These are phyloP conservation scores for Cyprinodon tularosa DNA, from an alignment of 2,113 vertebrate genomes.

Conservation along the genomic window DNA sequence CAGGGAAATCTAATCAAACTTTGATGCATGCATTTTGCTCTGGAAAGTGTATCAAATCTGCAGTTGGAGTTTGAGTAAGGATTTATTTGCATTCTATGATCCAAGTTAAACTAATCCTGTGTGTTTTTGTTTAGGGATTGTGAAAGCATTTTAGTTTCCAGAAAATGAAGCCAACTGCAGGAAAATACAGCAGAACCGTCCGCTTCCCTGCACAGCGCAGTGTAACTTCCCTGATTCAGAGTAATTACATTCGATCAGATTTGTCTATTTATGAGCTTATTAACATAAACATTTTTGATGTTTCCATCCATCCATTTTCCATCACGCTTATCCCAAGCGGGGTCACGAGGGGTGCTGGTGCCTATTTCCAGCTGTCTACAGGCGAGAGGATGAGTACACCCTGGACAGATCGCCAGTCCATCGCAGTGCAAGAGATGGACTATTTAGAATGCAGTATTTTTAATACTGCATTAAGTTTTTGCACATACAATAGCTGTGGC, in stretches of 20 bases:
- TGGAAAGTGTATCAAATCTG: constrained; percentile 34
- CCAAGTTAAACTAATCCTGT: constrained; percentile 15
- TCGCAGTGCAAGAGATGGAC: too few relatives aligned
- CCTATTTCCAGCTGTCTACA: too few relatives aligned
- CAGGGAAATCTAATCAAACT: constrained; percentile 42
- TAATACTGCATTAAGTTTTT: too few relatives aligned
- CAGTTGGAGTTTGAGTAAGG: constrained; percentile 30
- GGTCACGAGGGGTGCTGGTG: too few relatives aligned
- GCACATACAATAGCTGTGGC: too few relatives aligned
- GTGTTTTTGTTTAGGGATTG: constrained; percentile 11
- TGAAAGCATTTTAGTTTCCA: constrained; percentile 20
- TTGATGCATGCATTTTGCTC: constrained; percentile 20
- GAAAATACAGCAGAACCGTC: constrained; percentile 6
- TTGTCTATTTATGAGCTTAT: too few relatives aligned
- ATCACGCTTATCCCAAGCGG: too few relatives aligned
- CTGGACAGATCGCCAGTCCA: too few relatives aligned
- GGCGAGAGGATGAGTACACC: too few relatives aligned
- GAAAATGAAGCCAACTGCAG: constrained; percentile 52
- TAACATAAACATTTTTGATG: too few relatives aligned
- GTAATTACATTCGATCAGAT: neutral
- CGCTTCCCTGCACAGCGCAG: neutral
- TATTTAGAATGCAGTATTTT: too few relatives aligned
- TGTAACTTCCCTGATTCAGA: neutral
- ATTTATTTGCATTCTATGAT: constrained; percentile 47
- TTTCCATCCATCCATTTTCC: too few relatives aligned